phyloP scores from a whole-genome alignment of 2,113 vertebrate species.

The Platichthys stellatus region DNA sequence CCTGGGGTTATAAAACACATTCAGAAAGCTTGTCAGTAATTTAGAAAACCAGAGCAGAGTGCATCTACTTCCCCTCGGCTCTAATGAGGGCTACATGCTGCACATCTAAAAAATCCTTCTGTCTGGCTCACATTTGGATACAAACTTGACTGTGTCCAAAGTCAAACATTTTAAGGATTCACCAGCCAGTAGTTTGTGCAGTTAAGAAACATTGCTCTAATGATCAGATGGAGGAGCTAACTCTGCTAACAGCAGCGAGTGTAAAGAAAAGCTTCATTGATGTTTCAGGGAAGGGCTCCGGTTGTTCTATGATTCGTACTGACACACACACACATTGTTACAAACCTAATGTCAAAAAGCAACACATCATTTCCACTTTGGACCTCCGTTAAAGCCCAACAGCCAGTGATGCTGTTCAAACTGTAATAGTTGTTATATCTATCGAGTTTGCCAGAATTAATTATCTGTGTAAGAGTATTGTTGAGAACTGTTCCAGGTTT shows the following conservation, averaged over 20 bases:
- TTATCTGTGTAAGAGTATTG: background rate
- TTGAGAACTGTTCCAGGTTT: background rate
- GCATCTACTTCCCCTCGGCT: background rate
- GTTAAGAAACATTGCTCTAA: background rate
- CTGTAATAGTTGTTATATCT: background rate
- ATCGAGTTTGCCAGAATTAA: background rate
- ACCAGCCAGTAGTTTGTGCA: background rate
- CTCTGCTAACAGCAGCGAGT: background rate
- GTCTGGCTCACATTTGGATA: background rate
- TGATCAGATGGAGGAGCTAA: conserved; percentile 13
- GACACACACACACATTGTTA: background rate
- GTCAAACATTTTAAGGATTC: background rate
- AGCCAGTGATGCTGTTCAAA: background rate
- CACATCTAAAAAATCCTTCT: background rate
- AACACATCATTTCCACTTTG: background rate
- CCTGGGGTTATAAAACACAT: conserved; percentile 14
- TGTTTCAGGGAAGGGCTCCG: conserved; percentile 2
- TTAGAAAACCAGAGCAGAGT: conserved; percentile 14
- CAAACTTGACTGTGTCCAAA: background rate
- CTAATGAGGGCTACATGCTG: background rate
- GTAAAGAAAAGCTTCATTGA: background rate
- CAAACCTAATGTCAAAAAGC: background rate
- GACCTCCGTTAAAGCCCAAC: background rate
- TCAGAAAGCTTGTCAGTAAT: conserved; percentile 1
- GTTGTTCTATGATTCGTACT: background rate